Conservation (phyloP, 2,113 vertebrate species). For the Aptenodytes forsteri region DNA sequence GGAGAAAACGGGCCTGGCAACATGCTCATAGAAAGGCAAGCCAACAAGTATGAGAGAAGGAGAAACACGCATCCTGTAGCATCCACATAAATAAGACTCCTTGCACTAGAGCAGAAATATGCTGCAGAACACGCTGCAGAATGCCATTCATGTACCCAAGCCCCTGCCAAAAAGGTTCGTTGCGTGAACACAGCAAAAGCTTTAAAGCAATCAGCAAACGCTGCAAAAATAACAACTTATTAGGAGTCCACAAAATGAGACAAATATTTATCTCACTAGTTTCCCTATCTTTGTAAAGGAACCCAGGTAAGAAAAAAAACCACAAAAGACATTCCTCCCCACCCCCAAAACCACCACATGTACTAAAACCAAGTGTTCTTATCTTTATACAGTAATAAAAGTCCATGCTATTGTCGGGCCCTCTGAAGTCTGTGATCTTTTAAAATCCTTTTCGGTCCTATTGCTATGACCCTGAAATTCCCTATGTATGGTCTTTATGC, state of each 20-base stretch:
- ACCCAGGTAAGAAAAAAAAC: background rate
- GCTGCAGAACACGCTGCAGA: background rate
- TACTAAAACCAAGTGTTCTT: background rate
- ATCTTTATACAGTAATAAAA: background rate
- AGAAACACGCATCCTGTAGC: background rate
- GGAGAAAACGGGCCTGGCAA: background rate
- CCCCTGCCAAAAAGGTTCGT: background rate
- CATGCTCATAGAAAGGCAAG: background rate
- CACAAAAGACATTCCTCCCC: background rate
- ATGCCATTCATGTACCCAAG: background rate
- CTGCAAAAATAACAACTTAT: background rate
- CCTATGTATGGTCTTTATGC: background rate
- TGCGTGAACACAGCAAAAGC: background rate
- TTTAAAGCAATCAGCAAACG: background rate
- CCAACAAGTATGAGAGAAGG: background rate
- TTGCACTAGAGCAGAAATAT: background rate
- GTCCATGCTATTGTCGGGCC: background rate
- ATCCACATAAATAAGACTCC: background rate
- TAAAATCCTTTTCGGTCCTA: background rate
- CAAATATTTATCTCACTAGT: background rate
- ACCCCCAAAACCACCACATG: background rate
- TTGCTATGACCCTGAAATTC: background rate
- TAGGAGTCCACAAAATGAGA: background rate
- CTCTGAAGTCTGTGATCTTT: background rate
- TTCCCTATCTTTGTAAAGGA: background rate